Evolutionary conservation across 2,113 vertebrate genomes (phyloP), one percentile per base, ranked within the genome.

Genomic region (Charadrius vociferus): DNA sequence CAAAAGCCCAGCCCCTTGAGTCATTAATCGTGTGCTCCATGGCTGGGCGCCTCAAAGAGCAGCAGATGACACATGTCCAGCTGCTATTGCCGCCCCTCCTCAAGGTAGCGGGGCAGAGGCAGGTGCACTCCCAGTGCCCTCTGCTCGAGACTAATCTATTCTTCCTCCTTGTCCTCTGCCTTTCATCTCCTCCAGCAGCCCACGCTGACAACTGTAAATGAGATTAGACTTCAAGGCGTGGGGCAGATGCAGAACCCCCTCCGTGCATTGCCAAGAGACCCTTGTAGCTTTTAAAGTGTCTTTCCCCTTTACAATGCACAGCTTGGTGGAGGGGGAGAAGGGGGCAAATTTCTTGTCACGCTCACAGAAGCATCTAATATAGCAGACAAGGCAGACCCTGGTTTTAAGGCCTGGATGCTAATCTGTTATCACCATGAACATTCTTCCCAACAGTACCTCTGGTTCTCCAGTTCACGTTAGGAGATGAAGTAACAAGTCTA

Each of bases 111-210:
- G 72, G 86, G 52, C 93, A 59, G 95, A 95, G 97, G 97, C 97
- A 98, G 92, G 88, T 86, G 95, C 93, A 97, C 87, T 91, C 93
- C 97, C 98, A 45, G 98, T 98, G 98, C 98, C 98, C 98, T 97
- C 95, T 67, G 71, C 66, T 94, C 73, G 10, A 94, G 53, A 71
- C 67, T 95, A 97, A 98, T 93, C 90, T 97, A 82, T 95, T 96
- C 93, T 96, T 94, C 85, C 47, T 88, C 65, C 94, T 96, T 92
- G 71, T 89, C 79, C 94, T 81, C 95, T 93, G 97, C 96, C 97
- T 96, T 98, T 97, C 94, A 94, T 90, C 90, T 90, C 82, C 81
- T 95, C 96, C 96, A 89, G 81, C 89, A 93, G 94, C 78, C 88
- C 80, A 94, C 14, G 4, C 94, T 95, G 89, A 97, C 94, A 97